phyloP scores from a whole-genome alignment of 1,140 invertebrate species.

The Druon quercuslanigerum region DNA sequence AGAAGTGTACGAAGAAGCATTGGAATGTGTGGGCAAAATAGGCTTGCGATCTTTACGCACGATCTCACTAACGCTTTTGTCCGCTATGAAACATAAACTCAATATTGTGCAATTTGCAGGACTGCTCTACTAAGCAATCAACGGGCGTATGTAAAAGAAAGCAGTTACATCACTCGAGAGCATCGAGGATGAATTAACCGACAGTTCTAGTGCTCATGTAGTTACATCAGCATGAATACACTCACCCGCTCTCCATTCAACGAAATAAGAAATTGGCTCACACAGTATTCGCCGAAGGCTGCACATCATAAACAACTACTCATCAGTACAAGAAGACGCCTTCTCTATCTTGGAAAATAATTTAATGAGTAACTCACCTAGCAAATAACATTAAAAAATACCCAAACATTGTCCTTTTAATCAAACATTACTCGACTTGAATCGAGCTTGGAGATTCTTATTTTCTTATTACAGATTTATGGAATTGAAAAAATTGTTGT shows the following conservation, averaged over 20 bases:
- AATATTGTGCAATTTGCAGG: slow-evolving; percentile 17
- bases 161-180: slow-evolving; percentile 20
- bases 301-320: not conserved
- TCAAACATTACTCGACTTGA: too few relatives aligned
- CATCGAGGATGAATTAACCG: slow-evolving; percentile 9
- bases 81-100: slow-evolving; percentile 17
- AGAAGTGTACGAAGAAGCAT: not conserved
- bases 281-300: not conserved
- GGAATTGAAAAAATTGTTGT: too few relatives aligned
- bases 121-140: slow-evolving; percentile 29
- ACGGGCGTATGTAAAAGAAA: slow-evolving; percentile 28
- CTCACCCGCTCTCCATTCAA: slow-evolving; percentile 10
- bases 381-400: too few relatives aligned
- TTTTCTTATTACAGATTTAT: too few relatives aligned
- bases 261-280: slow-evolving; percentile 3
- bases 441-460: too few relatives aligned
- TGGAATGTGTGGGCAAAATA: slow-evolving; percentile 21
- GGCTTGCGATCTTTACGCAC: not conserved
- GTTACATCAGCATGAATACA: slow-evolving; percentile 13
- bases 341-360: too few relatives aligned
- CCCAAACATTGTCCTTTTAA: too few relatives aligned
- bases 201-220: slow-evolving; percentile 4
- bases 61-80: slow-evolving; percentile 28
- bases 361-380: too few relatives aligned
- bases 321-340: not conserved